Evolutionary conservation across 2,113 vertebrate species (phyloP).

Genomic region (Grus americana): DNA sequence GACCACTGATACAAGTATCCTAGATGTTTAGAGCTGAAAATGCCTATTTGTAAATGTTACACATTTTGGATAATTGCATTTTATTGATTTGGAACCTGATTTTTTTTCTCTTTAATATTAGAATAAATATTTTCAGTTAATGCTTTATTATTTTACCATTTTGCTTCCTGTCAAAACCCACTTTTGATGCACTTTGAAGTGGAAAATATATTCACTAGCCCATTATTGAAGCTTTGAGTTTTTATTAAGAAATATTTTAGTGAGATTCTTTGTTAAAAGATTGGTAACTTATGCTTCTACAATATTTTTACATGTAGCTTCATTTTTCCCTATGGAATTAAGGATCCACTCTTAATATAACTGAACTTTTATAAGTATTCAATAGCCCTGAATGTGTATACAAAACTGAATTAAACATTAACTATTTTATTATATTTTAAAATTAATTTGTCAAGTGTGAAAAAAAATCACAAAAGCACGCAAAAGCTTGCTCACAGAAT

Average conservation of each 20-base stretch:
- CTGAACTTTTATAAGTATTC: not conserved
- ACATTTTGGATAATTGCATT: not conserved
- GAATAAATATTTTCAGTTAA: not conserved
- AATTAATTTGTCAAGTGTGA: not conserved
- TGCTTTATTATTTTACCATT: not conserved
- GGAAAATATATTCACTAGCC: not conserved
- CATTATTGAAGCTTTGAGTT: not conserved
- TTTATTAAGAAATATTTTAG: not conserved
- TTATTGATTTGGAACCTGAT: not conserved
- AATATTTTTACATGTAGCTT: not conserved
- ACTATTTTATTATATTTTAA: not conserved
- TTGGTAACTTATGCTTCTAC: not conserved
- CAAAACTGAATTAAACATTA: not conserved
- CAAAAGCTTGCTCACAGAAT: not conserved
- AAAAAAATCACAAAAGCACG: not conserved
- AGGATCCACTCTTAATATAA: not conserved
- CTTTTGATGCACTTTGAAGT: not conserved
- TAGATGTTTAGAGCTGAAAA: not conserved
- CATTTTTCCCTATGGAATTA: not conserved
- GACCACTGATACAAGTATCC: not conserved
- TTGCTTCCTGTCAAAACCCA: not conserved
- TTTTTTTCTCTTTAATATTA: not conserved
- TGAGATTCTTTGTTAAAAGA: not conserved
- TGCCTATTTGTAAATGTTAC: not conserved
- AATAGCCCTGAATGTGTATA: fast-evolving